Conservation (phyloP, 2,797 vertebrate genomes). For the Xerus rutilus region DNA sequence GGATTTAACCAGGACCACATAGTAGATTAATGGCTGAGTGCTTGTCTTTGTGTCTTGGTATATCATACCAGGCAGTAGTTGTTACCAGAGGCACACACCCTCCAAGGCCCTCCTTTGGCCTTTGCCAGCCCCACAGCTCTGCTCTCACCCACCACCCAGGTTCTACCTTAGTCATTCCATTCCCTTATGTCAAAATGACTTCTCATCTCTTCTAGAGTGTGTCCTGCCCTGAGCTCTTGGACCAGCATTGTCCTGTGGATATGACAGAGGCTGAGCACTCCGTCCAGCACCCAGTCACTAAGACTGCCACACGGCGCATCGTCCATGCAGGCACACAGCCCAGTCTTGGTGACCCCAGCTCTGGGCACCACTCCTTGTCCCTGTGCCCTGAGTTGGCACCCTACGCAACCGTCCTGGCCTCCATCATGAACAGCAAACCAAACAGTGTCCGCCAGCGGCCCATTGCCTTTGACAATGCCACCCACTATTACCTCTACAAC, state of each 20-base stretch:
- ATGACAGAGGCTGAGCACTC: constrained; percentile 89
- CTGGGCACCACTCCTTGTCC: constrained; percentile 90
- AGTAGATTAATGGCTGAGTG: neutral
- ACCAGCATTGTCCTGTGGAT: constrained; percentile 93
- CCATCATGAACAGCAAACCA: constrained; percentile 84
- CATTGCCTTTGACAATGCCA: constrained; percentile 94
- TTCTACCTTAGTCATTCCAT: neutral
- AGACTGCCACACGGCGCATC: constrained; percentile 88
- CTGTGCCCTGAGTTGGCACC: constrained; percentile 95
- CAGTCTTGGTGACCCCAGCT: constrained; percentile 78
- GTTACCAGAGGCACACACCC: neutral
- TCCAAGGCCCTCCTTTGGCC: neutral
- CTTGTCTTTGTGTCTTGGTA: neutral
- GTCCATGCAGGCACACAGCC: constrained; percentile 85
- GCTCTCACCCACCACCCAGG: neutral
- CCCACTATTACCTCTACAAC: constrained; percentile 98
- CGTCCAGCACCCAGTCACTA: constrained; percentile 94
- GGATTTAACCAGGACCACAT: neutral
- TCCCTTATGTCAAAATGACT: neutral
- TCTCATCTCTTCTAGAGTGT: constrained; percentile 89
- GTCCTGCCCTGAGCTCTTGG: constrained; percentile 95
- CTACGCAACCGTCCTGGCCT: constrained; percentile 87
- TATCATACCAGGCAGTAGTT: neutral
- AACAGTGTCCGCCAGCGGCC: constrained; percentile 84
- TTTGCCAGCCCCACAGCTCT: neutral